Conservation (phyloP, 2,797 vertebrate genomes). For the Siniperca scherzeri region DNA sequence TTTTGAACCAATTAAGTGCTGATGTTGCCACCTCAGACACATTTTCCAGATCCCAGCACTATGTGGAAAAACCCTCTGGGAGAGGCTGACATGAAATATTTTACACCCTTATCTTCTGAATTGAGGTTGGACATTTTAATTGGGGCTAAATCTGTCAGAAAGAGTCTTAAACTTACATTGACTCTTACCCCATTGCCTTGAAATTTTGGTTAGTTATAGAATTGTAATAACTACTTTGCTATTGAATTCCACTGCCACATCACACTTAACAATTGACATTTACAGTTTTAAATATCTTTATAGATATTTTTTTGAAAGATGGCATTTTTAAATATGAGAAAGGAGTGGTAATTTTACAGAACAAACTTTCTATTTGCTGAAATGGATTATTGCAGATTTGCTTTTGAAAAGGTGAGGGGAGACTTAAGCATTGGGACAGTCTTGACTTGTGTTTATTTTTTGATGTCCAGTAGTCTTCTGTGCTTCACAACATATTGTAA, state of each 20-base stretch:
- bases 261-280: conserved; percentile 18
- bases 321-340: conserved; percentile 10
- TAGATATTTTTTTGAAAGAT: conserved; percentile 4
- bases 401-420: neutral
- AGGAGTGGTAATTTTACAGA: conserved; percentile 6
- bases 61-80: conserved; percentile 56
- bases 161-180: conserved; percentile 36
- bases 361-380: neutral
- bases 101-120: conserved; percentile 56
- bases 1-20: conserved; percentile 77
- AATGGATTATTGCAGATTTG: conserved; percentile 14
- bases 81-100: conserved; percentile 62
- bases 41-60: conserved; percentile 51
- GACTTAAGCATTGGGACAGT: neutral
- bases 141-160: conserved; percentile 71
- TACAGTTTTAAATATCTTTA: conserved; percentile 18
- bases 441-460: neutral
- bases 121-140: conserved; percentile 72
- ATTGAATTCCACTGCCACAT: neutral
- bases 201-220: conserved; percentile 29
- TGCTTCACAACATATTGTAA: neutral
- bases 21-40: conserved; percentile 65
- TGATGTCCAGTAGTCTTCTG: neutral
- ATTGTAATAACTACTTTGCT: conserved; percentile 15
- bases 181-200: conserved; percentile 21